Evolutionary conservation across 2,113 vertebrate species (phyloP).

Genomic region (Rynchops niger): DNA sequence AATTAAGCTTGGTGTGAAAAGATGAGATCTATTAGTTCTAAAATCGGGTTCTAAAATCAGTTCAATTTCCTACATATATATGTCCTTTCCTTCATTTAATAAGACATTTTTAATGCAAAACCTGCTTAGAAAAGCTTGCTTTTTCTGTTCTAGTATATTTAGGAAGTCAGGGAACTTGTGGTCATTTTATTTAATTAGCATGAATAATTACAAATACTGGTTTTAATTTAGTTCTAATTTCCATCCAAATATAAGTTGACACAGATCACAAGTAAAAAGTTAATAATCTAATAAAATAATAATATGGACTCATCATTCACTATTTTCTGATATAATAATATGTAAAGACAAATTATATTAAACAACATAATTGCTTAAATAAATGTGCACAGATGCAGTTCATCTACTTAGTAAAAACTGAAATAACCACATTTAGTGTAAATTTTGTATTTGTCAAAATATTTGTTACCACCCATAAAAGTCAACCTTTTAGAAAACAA

Average conservation of each 20-base stretch:
- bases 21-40: background rate
- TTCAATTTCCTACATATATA: background rate
- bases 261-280: slow-evolving; percentile 44
- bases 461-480: background rate
- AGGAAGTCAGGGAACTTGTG: slow-evolving; percentile 7
- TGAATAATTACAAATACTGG: slow-evolving; percentile 55
- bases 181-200: slow-evolving; percentile 57
- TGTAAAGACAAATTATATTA: slow-evolving; percentile 56
- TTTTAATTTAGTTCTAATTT: slow-evolving; percentile 63
- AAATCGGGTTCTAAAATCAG: background rate
- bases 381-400: slow-evolving; percentile 1
- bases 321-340: slow-evolving; percentile 22
- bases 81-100: background rate
- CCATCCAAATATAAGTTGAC: slow-evolving; percentile 52
- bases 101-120: background rate
- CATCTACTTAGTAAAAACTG: background rate
- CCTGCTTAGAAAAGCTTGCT: background rate
- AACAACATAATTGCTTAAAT: slow-evolving; percentile 50
- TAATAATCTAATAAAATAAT: slow-evolving; percentile 55
- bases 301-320: slow-evolving; percentile 30
- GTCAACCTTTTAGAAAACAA: background rate
- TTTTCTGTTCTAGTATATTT: background rate
- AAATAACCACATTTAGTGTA: background rate
- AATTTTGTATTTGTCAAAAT: background rate
- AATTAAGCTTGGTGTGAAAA: background rate